A percentile compares a stretch with the other conserved stretches of the same genome.
Evolutionary conservation across 2,888 invertebrate species (phyloP).

Genomic region (Lymantria monacha): DNA sequence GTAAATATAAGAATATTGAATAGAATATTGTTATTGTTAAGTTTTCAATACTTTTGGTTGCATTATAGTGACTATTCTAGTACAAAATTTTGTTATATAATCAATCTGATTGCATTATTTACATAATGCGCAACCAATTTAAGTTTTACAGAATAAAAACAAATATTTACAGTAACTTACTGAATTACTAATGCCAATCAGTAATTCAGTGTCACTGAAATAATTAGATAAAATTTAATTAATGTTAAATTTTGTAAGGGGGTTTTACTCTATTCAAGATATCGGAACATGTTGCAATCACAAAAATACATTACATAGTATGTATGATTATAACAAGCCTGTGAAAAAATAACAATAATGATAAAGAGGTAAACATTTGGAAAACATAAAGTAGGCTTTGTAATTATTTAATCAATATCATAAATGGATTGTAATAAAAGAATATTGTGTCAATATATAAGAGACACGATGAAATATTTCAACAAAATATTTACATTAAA

Average conservation of each 20-base stretch:
- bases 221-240: too few species aligned
- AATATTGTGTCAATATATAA: constrained; percentile 53
- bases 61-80: too few species aligned
- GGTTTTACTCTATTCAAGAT: constrained; percentile 28
- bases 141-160: background rate
- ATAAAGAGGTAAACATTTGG: constrained; percentile 36
- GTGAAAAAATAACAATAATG: constrained; percentile 26
- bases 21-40: too few species aligned
- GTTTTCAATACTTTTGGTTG: too few species aligned
- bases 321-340: constrained; percentile 36
- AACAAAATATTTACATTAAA: constrained; percentile 80
- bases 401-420: constrained; percentile 58
- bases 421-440: constrained; percentile 52
- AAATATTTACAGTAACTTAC: background rate
- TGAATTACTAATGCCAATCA: background rate
- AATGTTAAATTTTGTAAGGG: constrained; percentile 13
- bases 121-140: background rate
- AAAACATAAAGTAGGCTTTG: constrained; percentile 47
- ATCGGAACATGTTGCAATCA: constrained; percentile 35
- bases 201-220: background rate
- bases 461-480: constrained; percentile 68
- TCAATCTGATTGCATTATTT: too few species aligned
- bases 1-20: too few species aligned
- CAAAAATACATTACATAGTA: constrained; percentile 18
- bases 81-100: too few species aligned